Conservation (phyloP, 2,113 vertebrate species). For the Oplegnathus fasciatus region DNA sequence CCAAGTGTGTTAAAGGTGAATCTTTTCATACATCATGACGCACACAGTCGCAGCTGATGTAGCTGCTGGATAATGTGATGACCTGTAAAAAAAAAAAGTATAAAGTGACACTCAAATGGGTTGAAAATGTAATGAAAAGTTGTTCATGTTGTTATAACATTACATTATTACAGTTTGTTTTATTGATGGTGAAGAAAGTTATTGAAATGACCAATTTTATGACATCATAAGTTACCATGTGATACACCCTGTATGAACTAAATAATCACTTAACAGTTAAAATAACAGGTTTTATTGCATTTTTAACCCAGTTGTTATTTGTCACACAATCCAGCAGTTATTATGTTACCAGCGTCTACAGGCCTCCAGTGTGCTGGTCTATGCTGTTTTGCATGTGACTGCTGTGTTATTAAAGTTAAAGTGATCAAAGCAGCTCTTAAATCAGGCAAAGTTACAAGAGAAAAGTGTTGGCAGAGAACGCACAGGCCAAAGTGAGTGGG, state of each 20-base stretch:
- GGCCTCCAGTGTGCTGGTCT: background rate
- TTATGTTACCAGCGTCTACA: background rate
- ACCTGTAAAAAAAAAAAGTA: background rate
- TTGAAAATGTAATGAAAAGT: background rate
- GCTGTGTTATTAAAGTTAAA: constrained; percentile 5
- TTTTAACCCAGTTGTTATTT: background rate
- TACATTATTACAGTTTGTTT: background rate
- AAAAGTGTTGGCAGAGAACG: background rate
- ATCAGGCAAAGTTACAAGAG: background rate
- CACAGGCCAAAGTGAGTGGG: constrained; percentile 2
- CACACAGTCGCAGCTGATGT: constrained; percentile 1
- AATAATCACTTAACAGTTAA: background rate
- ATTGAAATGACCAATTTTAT: background rate
- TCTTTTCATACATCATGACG: constrained; percentile 1
- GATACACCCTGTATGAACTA: background rate
- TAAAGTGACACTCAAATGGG: background rate
- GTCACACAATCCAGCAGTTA: background rate
- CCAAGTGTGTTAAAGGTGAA: constrained; percentile 55
- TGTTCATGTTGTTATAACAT: background rate
- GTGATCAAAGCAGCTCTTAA: background rate
- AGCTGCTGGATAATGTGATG: background rate
- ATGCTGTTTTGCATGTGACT: background rate
- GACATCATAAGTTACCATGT: background rate
- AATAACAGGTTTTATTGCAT: background rate
- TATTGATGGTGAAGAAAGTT: background rate